Base-by-base conservation (phyloP, 2,888 invertebrate species). In the Nymphalis urticae region DNA sequence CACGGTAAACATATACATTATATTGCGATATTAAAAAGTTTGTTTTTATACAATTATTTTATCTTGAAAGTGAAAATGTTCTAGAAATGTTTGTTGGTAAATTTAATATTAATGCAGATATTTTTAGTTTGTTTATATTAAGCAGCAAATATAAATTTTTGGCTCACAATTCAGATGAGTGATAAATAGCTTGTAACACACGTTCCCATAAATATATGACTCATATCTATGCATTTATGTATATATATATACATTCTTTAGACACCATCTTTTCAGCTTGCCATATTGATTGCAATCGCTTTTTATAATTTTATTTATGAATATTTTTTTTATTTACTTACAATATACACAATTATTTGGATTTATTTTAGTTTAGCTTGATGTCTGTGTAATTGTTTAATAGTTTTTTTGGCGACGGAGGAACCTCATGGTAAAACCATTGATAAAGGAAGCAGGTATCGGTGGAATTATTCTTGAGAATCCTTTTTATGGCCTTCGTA, bases 391-490 rank as follows among this genome's bases (percentile, higher is more conserved):
- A 53, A 21, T 62, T 62, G 48, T 32, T 54, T 58, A 42, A 50
- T 63, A 98, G 98, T 97, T 95, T 88, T 98, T 96, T 85, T 98
- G 98, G 97, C 94, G 98, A 77, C 93, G 99, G 79, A 93, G 98
- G 82, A 96, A 96, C 80, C 91, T 98, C 59, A 96, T 99, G 93
- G 99, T 97, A 9, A 97, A 97, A 79, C 99, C 99, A 4, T 87
- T 99, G 68, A 87, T 99, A 7, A 97, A 97, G 85, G 96, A 98
- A 84, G 95, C 95, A 32, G 97, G 97, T 53, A 97, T 99, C 77
- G 98, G 96, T 63, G 97, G 99, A 2, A 96, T 99, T 64, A 95
- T 99, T 72, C 89, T 99, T 75, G 99, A 99, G 92, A 99, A 99
- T 90, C 99, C 99, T 13, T 99, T 97, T 90, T 98, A 98, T 88